These are phyloP conservation scores for Chromoteleia sp. DNA, from an alignment of 2,888 invertebrate species.

Conservation along the genomic window DNA sequence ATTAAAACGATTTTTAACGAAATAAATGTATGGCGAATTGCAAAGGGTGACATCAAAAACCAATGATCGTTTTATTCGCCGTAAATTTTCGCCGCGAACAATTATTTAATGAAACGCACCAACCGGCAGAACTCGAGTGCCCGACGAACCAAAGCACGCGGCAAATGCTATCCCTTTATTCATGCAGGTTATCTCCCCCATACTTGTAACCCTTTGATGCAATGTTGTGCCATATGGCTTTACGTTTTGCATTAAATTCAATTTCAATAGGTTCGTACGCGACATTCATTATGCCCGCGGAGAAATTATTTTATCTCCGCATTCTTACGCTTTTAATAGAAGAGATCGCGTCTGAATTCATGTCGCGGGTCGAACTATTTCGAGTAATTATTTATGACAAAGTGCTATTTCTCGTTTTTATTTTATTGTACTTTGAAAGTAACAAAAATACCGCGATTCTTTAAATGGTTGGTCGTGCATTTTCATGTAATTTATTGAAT, in stretches of 20 bases:
- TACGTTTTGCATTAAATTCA: constrained; percentile 51
- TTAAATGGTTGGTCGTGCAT: too few species aligned
- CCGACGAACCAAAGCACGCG: constrained; percentile 49
- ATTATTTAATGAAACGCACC: constrained; percentile 63
- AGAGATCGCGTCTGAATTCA: constrained; percentile 12
- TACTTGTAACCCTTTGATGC: constrained; percentile 63
- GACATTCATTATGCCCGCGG: constrained; percentile 42
- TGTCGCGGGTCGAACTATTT: constrained; percentile 7
- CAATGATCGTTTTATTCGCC: constrained; percentile 46
- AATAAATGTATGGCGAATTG: constrained; percentile 8
- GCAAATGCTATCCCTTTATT: constrained; percentile 58
- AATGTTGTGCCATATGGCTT: constrained; percentile 61
- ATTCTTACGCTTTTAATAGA: constrained; percentile 36
- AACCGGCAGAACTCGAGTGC: constrained; percentile 48
- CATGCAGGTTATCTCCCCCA: constrained; percentile 59
- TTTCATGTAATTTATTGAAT: too few species aligned
- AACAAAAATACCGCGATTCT: too few species aligned
- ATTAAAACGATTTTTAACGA: constrained; percentile 20
- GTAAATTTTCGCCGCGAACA: constrained; percentile 48
- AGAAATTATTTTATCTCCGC: constrained; percentile 37
- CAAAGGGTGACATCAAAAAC: constrained; percentile 23
- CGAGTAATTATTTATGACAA: background rate
- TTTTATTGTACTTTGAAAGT: too few species aligned
- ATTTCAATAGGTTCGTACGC: constrained; percentile 38
- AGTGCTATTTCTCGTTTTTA: background rate